Evolutionary conservation across 2,888 invertebrate genomes (phyloP).

Genomic region (Nesidiocoris tenuis): DNA sequence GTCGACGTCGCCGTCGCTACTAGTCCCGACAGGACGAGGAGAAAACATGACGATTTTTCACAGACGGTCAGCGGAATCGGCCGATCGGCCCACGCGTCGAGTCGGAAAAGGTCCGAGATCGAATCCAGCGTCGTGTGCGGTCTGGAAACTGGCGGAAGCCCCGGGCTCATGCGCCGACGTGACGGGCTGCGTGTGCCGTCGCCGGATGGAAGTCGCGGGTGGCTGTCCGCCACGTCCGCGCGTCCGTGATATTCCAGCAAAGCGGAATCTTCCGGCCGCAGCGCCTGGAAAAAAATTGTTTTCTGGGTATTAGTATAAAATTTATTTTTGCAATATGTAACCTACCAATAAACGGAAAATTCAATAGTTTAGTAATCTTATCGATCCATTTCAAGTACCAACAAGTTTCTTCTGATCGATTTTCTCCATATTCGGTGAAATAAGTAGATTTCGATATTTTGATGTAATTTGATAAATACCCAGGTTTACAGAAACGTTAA

Average conservation of each 20-base stretch:
- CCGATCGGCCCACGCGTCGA: conserved; percentile 2
- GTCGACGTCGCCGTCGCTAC: conserved; percentile 67
- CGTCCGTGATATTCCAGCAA: conserved; percentile 11
- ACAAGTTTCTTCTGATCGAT: no score
- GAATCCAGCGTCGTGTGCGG: conserved; percentile 1
- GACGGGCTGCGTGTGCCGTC: neutral
- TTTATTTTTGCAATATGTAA: no score
- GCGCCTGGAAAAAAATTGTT: neutral
- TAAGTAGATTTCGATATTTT: no score
- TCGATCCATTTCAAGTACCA: no score
- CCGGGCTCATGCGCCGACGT: neutral
- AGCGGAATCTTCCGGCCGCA: conserved; percentile 3
- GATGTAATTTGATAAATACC: no score
- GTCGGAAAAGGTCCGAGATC: conserved; percentile 8
- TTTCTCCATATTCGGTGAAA: no score
- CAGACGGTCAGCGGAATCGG: conserved; percentile 7
- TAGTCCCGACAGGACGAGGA: conserved; percentile 63
- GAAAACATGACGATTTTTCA: conserved; percentile 55
- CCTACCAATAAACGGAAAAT: no score
- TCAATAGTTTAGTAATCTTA: no score
- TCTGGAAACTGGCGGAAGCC: neutral
- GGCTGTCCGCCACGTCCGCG: conserved; percentile 4
- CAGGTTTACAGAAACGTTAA: no score
- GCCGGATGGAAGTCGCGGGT: neutral
- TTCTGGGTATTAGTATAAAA: no score